Evolutionary conservation across 2,113 vertebrate genomes (phyloP), one percentile per base, ranked within the genome.

Genomic region (Gobius niger): DNA sequence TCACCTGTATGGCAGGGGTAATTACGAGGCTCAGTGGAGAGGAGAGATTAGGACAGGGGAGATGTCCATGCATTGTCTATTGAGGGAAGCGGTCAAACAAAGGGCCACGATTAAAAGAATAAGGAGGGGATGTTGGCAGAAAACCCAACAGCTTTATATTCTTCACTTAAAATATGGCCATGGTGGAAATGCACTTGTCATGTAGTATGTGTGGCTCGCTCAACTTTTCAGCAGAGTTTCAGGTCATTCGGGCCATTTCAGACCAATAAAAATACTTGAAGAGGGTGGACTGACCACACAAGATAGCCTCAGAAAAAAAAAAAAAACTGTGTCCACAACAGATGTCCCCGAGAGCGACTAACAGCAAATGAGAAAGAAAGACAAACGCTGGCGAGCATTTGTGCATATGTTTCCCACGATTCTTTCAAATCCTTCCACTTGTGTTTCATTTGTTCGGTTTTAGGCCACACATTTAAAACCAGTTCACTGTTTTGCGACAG

Each of bases 11-110:
- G 73, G 84, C 78, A 88, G 81, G 78, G 88, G 85, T 90, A 92
- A 92, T 94, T 92, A 92, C 87, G 78, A 88, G 86, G 88, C 83
- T 79, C 77, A 74, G 81, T 62, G 63, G 63, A 87, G 70, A 78
- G 63, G 73, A 73, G 72, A 78, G 85, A 85, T 78, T 78, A 85
- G 75, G 69, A 80, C 64, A 80, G 74, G 74, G 73, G 73, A 77
- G 76, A 50, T 78, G 82, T 76, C 68, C 83, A 75, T 84, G 80
- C 56, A 89, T 87, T 92, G 91, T 93, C 91, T 88, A 90, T 83
- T 79, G 85, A 87, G 82, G 84, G 85, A 87, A 85, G 81, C 63
- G 85, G 86, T 89, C 81, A 81, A 86, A 90, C 89, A 91, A 89
- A 84, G 73, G 78, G 81, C 63, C 70, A 80, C 80, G 88, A 88